Base-by-base conservation (phyloP, 2,888 invertebrate genomes). In the Rhagium mordax region DNA sequence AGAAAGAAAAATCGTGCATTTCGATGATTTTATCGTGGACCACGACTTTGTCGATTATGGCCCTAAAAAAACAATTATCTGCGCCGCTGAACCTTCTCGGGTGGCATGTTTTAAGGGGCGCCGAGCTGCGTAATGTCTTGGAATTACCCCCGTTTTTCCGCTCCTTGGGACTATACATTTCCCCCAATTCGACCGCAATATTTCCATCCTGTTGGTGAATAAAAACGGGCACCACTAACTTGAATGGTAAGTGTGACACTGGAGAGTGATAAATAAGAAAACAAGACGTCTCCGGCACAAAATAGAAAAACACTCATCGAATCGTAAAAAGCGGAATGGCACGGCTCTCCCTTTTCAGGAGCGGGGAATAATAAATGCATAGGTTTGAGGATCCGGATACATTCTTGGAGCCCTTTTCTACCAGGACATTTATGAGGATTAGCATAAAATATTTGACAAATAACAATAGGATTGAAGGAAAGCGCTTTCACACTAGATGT, bases 361-460 rank as follows among this genome's bases (percentile, higher is more conserved):
- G 27, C 27, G 8, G 55, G 27, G 15, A 27, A 57, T 57, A 57
- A 57, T 57, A 57, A 57, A 57, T 57, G 55, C 27, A 57, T 57
- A 57, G 55, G 55, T 57, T 57, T 57, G 15, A 27, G 24, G 55
- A 57, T 24, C 55, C 55, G 55, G 27, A 57, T 24, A 57, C 24
- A 27, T 57, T 57, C 55, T 57, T 57, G n/a, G 27, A 57, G 55
- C 13, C 55, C 55, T 27, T 27, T 24, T 57, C 24, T 27, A 15
- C 55, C 27, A 57, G 27, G 55, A 57, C 55, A 57, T 57, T 57
- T 57, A 57, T 57, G 24, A 27, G 55, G 55, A 57, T 57, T 57
- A 57, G 55, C 55, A 57, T 57, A 57, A 57, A 57, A 57, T 57
- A 57, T 57, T 57, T 57, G 55, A 27, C 55, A 57, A 57, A 57